Evolutionary conservation across 2,797 vertebrate genomes (phyloP).

Genomic region (Anas flavirostris): DNA sequence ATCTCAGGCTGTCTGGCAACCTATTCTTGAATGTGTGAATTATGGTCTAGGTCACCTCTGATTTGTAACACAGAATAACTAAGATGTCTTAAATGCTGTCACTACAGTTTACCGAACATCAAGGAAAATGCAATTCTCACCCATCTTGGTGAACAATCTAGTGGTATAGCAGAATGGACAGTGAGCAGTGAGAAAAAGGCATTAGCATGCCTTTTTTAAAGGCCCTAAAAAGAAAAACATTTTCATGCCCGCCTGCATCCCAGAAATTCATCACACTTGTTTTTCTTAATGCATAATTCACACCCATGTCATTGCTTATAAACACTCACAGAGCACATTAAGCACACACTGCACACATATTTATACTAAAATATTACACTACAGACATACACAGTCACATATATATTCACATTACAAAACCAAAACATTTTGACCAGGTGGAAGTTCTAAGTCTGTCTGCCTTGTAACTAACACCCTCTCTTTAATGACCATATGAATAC

Average conservation of each 20-base stretch:
- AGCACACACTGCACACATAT: neutral
- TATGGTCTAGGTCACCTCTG: neutral
- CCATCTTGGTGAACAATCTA: neutral
- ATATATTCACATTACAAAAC: neutral
- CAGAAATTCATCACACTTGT: neutral
- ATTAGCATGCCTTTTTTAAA: neutral
- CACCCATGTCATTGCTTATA: neutral
- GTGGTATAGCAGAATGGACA: neutral
- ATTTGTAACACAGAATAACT: neutral
- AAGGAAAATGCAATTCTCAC: neutral
- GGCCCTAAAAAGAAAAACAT: no score
- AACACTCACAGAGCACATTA: neutral
- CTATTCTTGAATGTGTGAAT: neutral
- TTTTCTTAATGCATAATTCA: neutral
- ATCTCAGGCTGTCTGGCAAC: neutral
- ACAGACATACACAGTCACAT: neutral
- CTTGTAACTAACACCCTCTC: neutral
- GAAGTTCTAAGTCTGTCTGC: neutral
- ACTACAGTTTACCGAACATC: neutral
- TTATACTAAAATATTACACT: neutral
- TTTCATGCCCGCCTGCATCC: neutral
- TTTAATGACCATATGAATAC: neutral
- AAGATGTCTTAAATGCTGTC: neutral
- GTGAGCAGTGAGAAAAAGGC: neutral
- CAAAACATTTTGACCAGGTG: neutral